Evolutionary conservation across 92 coral and sea anemone species (phyloP).

Genomic region (Parazoanthus darwini): DNA sequence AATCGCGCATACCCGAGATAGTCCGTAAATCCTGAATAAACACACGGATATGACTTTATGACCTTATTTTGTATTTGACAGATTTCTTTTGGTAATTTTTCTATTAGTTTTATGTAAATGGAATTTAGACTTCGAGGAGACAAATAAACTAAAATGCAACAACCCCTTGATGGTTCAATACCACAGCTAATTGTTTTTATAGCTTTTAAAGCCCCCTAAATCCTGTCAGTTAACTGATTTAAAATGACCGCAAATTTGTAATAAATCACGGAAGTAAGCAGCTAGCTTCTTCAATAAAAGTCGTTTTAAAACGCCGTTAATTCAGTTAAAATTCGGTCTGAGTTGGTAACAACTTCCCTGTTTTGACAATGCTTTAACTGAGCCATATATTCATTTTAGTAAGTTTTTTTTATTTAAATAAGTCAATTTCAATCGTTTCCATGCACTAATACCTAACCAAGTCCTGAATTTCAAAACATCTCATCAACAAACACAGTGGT

Average conservation of each 20-base stretch:
- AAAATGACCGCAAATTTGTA: background rate
- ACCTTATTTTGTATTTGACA: conserved; percentile 35
- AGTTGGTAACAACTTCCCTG: too few species aligned
- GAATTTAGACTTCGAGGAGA: conserved; percentile 17
- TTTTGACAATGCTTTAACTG: too few species aligned
- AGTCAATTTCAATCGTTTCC: background rate
- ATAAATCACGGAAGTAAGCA: background rate
- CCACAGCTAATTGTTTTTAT: background rate
- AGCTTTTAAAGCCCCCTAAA: background rate
- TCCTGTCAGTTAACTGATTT: background rate
- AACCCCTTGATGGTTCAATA: background rate
- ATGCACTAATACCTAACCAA: too few species aligned
- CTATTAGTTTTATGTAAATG: conserved; percentile 34
- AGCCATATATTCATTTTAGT: too few species aligned
- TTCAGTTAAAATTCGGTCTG: too few species aligned
- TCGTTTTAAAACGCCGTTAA: too few species aligned
- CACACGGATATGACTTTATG: conserved; percentile 23
- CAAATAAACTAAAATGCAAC: background rate
- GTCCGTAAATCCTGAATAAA: background rate
- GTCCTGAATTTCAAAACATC: too few species aligned
- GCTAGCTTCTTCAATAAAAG: background rate
- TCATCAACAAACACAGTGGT: too few species aligned
- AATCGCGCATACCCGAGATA: background rate
- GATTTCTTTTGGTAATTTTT: conserved; percentile 4
- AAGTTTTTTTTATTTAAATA: too few species aligned